Evolutionary conservation across 2,888 invertebrate genomes (phyloP).

Genomic region (Timandra comae): DNA sequence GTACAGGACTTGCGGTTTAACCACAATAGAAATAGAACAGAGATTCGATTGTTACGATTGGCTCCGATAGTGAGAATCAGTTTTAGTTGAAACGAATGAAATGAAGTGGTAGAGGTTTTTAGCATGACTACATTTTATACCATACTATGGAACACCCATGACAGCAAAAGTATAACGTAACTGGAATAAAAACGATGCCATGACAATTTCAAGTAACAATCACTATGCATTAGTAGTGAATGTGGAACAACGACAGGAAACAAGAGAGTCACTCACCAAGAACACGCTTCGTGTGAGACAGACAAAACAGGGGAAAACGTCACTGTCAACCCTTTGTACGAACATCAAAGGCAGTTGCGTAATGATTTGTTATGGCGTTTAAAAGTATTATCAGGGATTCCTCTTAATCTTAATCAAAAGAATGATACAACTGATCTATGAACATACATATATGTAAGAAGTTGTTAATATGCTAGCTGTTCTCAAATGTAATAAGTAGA

Average conservation of each 20-base stretch:
- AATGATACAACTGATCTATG: no score
- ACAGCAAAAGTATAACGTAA: no score
- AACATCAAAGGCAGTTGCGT: slow-evolving; percentile 38
- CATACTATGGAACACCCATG: no score
- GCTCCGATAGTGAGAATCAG: slow-evolving; percentile 1
- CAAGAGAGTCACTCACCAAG: slow-evolving; percentile 43
- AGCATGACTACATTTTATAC: slow-evolving; percentile 10
- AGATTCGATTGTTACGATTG: slow-evolving; percentile 26
- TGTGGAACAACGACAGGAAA: slow-evolving; percentile 48
- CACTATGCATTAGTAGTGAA: slow-evolving; percentile 36
- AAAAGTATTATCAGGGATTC: no score
- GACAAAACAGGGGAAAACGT: slow-evolving; percentile 45
- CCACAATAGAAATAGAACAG: slow-evolving; percentile 35
- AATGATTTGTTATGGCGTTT: no score
- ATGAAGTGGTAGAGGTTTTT: no score
- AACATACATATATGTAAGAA: no score
- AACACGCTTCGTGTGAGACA: slow-evolving; percentile 38
- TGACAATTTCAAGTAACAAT: slow-evolving; percentile 29
- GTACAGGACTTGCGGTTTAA: slow-evolving; percentile 45
- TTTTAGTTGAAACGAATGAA: no score
- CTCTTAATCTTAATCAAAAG: no score
- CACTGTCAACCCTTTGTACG: slow-evolving; percentile 55
- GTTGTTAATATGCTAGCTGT: no score
- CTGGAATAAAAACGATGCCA: no score
- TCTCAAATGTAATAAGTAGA: no score